These are phyloP conservation scores for Malaclemys terrapin DNA, from an alignment of 2,113 vertebrate genomes.

Conservation along the genomic window DNA sequence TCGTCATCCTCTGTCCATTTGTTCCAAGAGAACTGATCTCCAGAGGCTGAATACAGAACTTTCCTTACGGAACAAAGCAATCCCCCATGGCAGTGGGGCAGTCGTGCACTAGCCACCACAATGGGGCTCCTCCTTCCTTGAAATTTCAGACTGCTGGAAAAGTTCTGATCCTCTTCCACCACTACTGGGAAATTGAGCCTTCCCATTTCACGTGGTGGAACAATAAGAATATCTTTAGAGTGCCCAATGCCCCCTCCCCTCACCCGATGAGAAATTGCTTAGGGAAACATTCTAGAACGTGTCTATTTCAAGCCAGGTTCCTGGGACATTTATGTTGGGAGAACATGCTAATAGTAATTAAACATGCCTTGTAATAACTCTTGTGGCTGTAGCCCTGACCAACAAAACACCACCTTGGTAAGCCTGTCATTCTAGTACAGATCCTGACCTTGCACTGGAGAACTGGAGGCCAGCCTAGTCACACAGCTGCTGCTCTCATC, in stretches of 20 bases:
- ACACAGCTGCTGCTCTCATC: neutral
- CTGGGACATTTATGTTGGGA: neutral
- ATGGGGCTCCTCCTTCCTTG: neutral
- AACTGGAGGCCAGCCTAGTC: neutral
- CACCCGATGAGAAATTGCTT: neutral
- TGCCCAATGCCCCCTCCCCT: neutral
- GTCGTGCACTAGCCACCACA: rapidly evolving
- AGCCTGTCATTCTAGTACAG: neutral
- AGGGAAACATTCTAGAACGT: neutral
- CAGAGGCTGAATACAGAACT: neutral
- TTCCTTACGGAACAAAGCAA: neutral
- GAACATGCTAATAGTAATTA: neutral
- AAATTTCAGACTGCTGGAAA: neutral
- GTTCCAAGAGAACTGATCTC: neutral
- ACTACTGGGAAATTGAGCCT: neutral
- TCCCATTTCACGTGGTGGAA: neutral
- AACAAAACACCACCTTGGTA: neutral
- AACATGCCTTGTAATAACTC: neutral
- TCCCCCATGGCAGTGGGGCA: rapidly evolving
- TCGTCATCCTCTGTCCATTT: neutral
- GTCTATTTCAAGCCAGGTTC: neutral
- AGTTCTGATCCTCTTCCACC: neutral
- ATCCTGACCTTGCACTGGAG: neutral
- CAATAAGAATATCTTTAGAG: neutral
- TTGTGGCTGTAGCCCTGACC: neutral